phyloP scores from a whole-genome alignment of 2,797 vertebrate genomes.

The Falco peregrinus region DNA sequence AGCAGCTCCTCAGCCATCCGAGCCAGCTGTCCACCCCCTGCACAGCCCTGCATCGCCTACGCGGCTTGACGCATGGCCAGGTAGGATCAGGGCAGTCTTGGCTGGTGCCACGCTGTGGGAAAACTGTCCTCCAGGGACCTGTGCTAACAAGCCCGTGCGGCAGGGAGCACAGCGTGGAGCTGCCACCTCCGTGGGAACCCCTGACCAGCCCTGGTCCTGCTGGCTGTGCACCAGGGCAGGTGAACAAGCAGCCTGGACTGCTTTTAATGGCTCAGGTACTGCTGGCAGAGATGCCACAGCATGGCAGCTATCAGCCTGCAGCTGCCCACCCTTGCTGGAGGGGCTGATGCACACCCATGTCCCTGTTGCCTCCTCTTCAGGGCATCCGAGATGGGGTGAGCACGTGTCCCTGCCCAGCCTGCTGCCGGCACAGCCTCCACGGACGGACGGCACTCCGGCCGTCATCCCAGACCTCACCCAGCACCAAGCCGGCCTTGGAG shows the following conservation, averaged over 20 bases:
- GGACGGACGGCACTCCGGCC: fast-evolving
- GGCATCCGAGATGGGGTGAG: fast-evolving
- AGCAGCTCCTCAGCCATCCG: neutral
- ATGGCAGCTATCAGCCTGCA: neutral
- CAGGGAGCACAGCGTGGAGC: fast-evolving
- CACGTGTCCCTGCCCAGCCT: fast-evolving
- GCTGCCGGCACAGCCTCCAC: neutral
- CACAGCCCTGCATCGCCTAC: neutral
- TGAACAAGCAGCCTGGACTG: neutral
- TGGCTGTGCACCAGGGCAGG: neutral
- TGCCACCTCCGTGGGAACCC: neutral
- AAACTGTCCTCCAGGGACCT: neutral
- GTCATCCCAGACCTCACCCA: neutral
- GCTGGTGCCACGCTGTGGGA: neutral
- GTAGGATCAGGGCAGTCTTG: fast-evolving
- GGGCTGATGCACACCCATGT: neutral
- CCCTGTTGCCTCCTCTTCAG: neutral
- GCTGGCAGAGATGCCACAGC: neutral
- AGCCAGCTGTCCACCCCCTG: neutral
- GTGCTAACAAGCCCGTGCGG: neutral
- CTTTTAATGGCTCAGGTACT: neutral
- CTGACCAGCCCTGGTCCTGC: neutral
- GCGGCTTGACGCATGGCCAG: neutral
- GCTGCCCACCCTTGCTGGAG: neutral
- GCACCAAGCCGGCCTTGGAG: neutral